Conservation (phyloP, 2,888 invertebrate genomes). For the Ganaspis brasiliensis region DNA sequence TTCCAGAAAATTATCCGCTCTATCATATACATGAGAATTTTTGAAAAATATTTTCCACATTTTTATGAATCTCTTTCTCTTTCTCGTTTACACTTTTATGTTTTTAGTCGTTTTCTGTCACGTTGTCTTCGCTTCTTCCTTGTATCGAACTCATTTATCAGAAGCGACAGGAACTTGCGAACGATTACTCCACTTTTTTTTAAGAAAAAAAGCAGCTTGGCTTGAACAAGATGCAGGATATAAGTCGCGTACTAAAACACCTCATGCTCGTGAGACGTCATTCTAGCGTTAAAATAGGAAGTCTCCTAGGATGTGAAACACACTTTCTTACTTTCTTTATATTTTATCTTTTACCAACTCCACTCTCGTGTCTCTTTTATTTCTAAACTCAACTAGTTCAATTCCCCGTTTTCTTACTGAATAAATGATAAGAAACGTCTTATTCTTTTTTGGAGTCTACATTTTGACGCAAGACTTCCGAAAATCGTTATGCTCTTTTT, state of each 20-base stretch:
- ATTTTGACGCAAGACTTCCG: neutral
- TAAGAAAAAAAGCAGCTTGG: neutral
- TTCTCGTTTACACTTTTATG: neutral
- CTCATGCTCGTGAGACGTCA: constrained; percentile 20
- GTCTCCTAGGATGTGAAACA: constrained; percentile 20
- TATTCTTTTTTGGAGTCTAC: neutral
- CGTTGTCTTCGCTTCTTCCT: neutral
- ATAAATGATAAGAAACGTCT: constrained; percentile 4
- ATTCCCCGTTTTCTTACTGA: neutral
- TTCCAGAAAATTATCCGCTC: neutral
- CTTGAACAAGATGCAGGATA: constrained; percentile 7
- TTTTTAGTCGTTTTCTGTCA: neutral
- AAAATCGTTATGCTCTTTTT: neutral
- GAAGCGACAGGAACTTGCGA: neutral
- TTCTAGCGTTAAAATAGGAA: neutral
- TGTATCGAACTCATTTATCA: constrained; percentile 14
- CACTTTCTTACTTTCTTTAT: neutral
- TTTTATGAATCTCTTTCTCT: neutral
- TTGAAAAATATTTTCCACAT: neutral
- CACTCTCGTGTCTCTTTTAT: neutral
- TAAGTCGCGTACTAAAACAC: constrained; percentile 1
- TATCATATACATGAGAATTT: constrained; percentile 3
- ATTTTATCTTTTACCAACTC: neutral
- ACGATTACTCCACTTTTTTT: constrained; percentile 6
- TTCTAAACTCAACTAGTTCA: constrained; percentile 19